Evolutionary conservation across 2,797 vertebrate species (phyloP).

Genomic region (Pseudomugil gertrudae): DNA sequence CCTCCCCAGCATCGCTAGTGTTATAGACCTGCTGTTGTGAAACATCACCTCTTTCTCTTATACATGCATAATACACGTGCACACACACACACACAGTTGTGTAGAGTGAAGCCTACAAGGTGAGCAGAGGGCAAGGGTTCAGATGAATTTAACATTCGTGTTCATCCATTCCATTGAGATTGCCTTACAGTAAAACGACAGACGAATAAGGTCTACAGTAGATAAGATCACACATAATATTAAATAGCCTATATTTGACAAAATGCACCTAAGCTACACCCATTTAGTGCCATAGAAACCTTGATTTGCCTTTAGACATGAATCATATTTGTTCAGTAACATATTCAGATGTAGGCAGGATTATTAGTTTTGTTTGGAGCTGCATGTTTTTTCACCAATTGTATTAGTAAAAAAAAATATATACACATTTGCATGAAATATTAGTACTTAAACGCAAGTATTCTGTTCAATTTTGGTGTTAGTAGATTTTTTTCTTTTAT

Average conservation of each 20-base stretch:
- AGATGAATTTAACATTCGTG: constrained; percentile 61
- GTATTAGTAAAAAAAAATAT: constrained; percentile 48
- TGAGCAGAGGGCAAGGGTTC: constrained; percentile 53
- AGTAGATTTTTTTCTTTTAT: constrained; percentile 67
- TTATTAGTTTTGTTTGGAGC: constrained; percentile 66
- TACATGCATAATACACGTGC: too few species aligned
- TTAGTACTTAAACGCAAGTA: constrained; percentile 63
- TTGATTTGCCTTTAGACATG: constrained; percentile 83
- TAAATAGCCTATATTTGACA: constrained; percentile 78
- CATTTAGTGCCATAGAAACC: constrained; percentile 85
- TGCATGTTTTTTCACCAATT: constrained; percentile 68
- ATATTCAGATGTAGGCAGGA: constrained; percentile 68
- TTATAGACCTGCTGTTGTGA: constrained; percentile 68
- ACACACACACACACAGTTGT: constrained; percentile 19
- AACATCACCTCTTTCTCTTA: constrained; percentile 46
- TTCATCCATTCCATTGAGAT: constrained; percentile 79
- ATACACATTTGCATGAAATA: constrained; percentile 71
- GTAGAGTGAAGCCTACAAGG: constrained; percentile 63
- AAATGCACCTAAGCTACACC: constrained; percentile 80
- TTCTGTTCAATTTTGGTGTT: constrained; percentile 62
- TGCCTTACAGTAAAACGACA: constrained; percentile 75
- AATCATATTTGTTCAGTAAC: constrained; percentile 74
- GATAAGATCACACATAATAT: constrained; percentile 67
- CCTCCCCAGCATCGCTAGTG: constrained; percentile 52
- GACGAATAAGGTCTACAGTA: constrained; percentile 67